Evolutionary conservation across 2,888 invertebrate genomes (phyloP).

Genomic region (Tachina fera): DNA sequence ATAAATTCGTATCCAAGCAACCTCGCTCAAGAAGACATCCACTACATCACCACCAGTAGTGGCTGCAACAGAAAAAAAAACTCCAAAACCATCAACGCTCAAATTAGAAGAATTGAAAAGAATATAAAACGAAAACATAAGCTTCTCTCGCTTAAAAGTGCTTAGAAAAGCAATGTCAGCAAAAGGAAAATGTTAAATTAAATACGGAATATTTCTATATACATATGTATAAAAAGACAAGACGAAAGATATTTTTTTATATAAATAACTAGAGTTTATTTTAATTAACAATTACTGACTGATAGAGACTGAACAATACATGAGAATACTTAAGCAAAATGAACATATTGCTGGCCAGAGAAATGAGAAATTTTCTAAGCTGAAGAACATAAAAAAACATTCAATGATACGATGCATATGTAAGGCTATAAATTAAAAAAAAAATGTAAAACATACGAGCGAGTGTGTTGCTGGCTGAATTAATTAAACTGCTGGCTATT

Average conservation of each 20-base stretch:
- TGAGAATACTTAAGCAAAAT: background rate
- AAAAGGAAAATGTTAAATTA: conserved; percentile 51
- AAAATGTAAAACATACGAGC: too few species aligned
- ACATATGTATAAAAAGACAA: background rate
- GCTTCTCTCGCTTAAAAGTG: conserved; percentile 44
- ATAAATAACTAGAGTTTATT: background rate
- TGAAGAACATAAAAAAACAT: too few species aligned
- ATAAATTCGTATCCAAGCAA: conserved; percentile 52
- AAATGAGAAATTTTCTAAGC: too few species aligned
- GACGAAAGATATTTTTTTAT: background rate
- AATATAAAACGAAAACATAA: conserved; percentile 46
- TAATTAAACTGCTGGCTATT: too few species aligned
- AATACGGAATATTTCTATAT: conserved; percentile 12
- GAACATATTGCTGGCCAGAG: too few species aligned
- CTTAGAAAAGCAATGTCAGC: conserved; percentile 46
- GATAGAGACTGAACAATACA: background rate
- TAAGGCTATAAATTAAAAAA: too few species aligned
- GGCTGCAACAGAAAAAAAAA: conserved; percentile 3
- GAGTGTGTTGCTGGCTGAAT: too few species aligned
- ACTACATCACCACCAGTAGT: background rate
- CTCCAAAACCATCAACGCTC: background rate
- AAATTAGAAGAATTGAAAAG: conserved; percentile 17
- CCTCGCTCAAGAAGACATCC: background rate
- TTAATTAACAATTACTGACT: background rate
- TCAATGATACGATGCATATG: too few species aligned